Evolutionary conservation across 2,888 invertebrate genomes (phyloP).

Genomic region (Byasa hedistus): DNA sequence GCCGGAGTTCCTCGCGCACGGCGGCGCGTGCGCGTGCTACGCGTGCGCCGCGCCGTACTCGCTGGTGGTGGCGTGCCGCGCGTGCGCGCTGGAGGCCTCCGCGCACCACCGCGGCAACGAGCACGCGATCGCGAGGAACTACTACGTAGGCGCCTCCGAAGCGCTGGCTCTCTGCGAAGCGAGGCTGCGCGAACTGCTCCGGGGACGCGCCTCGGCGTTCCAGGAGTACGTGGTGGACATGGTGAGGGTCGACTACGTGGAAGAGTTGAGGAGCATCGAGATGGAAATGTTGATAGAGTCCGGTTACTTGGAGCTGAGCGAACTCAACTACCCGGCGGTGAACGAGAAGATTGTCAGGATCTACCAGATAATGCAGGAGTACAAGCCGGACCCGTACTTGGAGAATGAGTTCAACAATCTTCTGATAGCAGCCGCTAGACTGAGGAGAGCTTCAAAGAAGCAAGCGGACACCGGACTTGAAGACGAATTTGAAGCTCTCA

Average conservation of each 20-base stretch:
- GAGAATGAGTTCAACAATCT: conserved; percentile 57
- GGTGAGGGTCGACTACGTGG: conserved; percentile 34
- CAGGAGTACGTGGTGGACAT: conserved; percentile 47
- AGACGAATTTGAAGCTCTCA: conserved; percentile 48
- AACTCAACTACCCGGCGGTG: conserved; percentile 40
- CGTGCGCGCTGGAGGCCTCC: conserved; percentile 50
- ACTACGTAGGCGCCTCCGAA: conserved; percentile 52
- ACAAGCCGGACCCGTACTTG: conserved; percentile 41
- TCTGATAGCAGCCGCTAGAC: conserved; percentile 48
- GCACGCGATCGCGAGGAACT: conserved; percentile 53
- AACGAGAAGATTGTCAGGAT: conserved; percentile 55
- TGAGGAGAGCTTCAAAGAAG: conserved; percentile 41
- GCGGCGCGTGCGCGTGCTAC: conserved; percentile 47
- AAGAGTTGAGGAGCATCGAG: conserved; percentile 43
- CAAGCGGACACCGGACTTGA: conserved; percentile 40
- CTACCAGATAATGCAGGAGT: conserved; percentile 52
- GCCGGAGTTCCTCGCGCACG: conserved; percentile 54
- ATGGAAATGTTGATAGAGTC: conserved; percentile 55
- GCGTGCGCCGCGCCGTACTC: conserved; percentile 49
- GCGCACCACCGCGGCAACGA: conserved; percentile 58
- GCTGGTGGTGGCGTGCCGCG: conserved; percentile 44
- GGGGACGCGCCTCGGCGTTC: conserved; percentile 34
- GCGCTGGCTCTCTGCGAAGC: conserved; percentile 43
- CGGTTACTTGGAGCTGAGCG: conserved; percentile 54
- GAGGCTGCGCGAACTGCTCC: conserved; percentile 41